phyloP scores from a whole-genome alignment of 2,113 vertebrate genomes.

The Tupaia tana region DNA sequence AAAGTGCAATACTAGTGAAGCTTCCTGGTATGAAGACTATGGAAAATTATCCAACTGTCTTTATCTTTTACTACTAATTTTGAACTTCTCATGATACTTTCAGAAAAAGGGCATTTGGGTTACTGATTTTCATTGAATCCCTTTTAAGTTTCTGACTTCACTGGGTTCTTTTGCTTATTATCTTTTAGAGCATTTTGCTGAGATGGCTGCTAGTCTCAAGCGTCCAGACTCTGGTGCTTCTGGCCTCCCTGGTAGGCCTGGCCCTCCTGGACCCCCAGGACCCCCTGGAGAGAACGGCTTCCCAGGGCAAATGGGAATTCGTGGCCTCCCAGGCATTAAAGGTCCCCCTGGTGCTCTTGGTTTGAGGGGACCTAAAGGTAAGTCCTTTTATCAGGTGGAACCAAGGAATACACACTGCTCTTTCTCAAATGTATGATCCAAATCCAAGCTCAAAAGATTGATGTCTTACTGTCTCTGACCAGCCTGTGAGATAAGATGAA shows the following conservation, averaged over 20 bases:
- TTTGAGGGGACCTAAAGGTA: constrained; percentile 96
- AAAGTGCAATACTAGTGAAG: background rate
- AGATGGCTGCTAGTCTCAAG: constrained; percentile 96
- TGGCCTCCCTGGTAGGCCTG: constrained; percentile 95
- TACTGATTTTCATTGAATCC: background rate
- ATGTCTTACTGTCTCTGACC: background rate
- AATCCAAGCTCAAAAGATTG: background rate
- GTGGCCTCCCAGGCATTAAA: constrained; percentile 97
- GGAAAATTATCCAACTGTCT: background rate
- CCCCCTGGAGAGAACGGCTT: constrained; percentile 94
- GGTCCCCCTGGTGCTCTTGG: constrained; percentile 93
- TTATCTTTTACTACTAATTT: background rate
- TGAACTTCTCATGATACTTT: constrained; percentile 5
- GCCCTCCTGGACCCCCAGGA: constrained; percentile 93
- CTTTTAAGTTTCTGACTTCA: background rate
- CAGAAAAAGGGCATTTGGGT: background rate
- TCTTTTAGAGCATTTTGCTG: constrained; percentile 94
- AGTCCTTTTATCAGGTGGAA: constrained; percentile 29
- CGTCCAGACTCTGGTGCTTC: constrained; percentile 94
- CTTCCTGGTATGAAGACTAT: background rate
- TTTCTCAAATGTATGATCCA: background rate
- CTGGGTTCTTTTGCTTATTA: constrained; percentile 13
- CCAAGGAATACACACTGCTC: background rate
- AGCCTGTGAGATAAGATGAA: background rate
- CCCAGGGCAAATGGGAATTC: constrained; percentile 93